Evolutionary conservation across 2,888 invertebrate genomes (phyloP).

Genomic region (Melitaea athalia): DNA sequence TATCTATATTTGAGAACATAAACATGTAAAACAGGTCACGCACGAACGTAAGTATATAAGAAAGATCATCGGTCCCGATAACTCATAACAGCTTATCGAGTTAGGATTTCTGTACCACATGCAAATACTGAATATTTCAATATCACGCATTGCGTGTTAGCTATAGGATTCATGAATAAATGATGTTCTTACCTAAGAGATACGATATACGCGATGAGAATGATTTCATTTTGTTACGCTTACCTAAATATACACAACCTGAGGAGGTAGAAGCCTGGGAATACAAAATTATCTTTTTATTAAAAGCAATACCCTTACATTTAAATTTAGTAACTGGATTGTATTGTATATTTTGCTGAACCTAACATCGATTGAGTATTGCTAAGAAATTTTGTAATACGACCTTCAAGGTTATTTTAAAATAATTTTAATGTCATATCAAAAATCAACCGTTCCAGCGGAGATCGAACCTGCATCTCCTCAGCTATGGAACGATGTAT

Average conservation of each 20-base stretch:
- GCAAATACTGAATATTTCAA: constrained; percentile 39
- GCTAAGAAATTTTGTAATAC: too few species aligned
- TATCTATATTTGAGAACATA: constrained; percentile 19
- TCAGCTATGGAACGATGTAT: too few species aligned
- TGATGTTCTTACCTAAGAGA: constrained; percentile 32
- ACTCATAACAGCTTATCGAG: constrained; percentile 38
- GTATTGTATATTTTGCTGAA: constrained; percentile 10
- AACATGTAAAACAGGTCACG: constrained; percentile 39
- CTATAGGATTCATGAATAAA: constrained; percentile 36
- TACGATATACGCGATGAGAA: constrained; percentile 28
- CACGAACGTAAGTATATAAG: constrained; percentile 36
- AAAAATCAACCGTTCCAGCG: too few species aligned
- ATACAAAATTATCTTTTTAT: constrained; percentile 13
- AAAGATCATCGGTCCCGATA: constrained; percentile 39
- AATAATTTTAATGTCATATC: too few species aligned
- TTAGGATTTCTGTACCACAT: constrained; percentile 37
- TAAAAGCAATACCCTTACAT: constrained; percentile 10
- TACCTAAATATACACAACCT: constrained; percentile 14
- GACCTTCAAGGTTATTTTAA: too few species aligned
- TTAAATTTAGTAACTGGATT: constrained; percentile 6
- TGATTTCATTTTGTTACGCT: constrained; percentile 30
- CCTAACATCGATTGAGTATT: neutral
- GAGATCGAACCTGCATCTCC: too few species aligned
- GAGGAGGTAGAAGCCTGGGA: constrained; percentile 8
- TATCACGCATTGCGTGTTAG: constrained; percentile 34